A percentile compares a stretch with the other conserved stretches of the same genome.
Evolutionary conservation across 1,140 invertebrate species (phyloP).

Genomic region (Listronotus oregonensis): DNA sequence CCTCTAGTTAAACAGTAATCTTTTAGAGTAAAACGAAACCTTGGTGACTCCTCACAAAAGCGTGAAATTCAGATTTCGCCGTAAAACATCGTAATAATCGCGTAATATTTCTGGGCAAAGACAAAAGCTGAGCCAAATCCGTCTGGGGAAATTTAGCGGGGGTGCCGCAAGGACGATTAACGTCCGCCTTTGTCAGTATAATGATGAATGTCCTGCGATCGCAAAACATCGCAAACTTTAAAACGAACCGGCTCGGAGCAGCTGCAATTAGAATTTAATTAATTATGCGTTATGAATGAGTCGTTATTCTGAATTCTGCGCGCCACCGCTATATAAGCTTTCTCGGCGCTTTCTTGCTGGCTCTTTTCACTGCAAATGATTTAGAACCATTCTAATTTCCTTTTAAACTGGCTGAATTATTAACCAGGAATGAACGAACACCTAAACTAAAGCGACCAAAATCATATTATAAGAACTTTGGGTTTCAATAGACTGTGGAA

Average conservation of each 20-base stretch:
- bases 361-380: slow-evolving; percentile 43
- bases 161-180: slow-evolving; percentile 41
- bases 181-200: slow-evolving; percentile 53
- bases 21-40: slow-evolving; percentile 2
- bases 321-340: slow-evolving; percentile 27
- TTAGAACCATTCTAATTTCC: slow-evolving; percentile 47
- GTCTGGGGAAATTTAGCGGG: not conserved
- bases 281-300: slow-evolving; percentile 55
- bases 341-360: slow-evolving; percentile 32
- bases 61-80: slow-evolving; percentile 2
- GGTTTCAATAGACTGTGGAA: too few relatives aligned
- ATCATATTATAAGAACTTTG: too few relatives aligned
- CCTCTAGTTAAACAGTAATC: not conserved
- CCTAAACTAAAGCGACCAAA: too few relatives aligned
- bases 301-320: slow-evolving; percentile 39
- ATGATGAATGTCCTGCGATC: slow-evolving; percentile 52
- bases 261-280: slow-evolving; percentile 56
- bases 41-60: not conserved
- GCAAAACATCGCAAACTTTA: slow-evolving; percentile 54
- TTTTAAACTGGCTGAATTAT: slow-evolving; percentile 40
- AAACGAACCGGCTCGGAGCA: slow-evolving; percentile 40
- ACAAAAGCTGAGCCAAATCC: slow-evolving; percentile 11
- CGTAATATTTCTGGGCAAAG: slow-evolving; percentile 12
- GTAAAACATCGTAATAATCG: slow-evolving; percentile 18
- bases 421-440: not conserved